A percentile compares a stretch with the other conserved stretches of the same genome.
phyloP scores from a whole-genome alignment of 2,797 vertebrate genomes.

The Gobio occitaniae region DNA sequence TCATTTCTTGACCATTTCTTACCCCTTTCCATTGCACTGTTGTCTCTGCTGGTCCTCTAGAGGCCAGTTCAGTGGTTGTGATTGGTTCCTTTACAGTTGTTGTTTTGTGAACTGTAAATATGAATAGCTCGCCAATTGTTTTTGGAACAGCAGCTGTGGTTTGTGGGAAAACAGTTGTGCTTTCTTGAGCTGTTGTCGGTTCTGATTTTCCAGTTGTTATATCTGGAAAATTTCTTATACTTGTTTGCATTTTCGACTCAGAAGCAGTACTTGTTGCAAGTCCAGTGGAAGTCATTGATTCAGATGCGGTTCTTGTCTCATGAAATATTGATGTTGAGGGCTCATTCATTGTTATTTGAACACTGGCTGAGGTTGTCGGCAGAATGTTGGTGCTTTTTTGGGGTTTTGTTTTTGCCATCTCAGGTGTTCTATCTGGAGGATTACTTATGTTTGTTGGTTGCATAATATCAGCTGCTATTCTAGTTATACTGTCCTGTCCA shows the following conservation, averaged over 20 bases:
- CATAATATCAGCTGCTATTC: not conserved
- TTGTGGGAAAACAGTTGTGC: not conserved
- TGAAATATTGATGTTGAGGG: no score
- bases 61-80: not conserved
- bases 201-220: not conserved
- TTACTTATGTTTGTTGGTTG: not conserved
- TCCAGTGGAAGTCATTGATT: not conserved
- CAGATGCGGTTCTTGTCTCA: not conserved
- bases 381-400: not conserved
- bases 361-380: no score
- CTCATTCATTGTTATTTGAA: not conserved
- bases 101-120: not conserved
- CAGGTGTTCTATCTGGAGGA: not conserved
- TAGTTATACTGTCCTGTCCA: not conserved
- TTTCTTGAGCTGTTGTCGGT: not conserved
- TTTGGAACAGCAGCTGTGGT: not conserved
- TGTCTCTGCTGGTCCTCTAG: no score
- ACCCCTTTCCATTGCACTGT: no score
- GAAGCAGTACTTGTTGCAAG: not conserved
- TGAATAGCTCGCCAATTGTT: not conserved
- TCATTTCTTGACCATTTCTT: no score
- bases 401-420: not conserved
- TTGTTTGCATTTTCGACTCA: not conserved
- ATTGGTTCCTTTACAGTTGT: not conserved
- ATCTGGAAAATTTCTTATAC: not conserved